Percentiles rank a stretch among this genome's conserved stretches.
Evolutionary conservation across 2,797 vertebrate genomes (phyloP).

Genomic region (Hydrophis major): DNA sequence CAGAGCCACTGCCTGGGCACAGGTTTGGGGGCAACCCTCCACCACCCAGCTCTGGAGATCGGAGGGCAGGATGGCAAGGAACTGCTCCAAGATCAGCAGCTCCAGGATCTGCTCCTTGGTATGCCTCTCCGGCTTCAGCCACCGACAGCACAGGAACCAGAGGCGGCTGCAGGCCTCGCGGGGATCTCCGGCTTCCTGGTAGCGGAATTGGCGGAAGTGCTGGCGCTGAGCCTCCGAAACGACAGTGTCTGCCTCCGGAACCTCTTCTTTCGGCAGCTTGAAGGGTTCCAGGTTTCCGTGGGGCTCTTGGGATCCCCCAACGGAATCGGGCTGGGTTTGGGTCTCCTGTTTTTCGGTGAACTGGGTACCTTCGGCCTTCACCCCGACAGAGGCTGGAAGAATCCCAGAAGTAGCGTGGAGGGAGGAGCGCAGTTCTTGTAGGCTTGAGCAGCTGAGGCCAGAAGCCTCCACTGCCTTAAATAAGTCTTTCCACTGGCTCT

Average conservation of each 20-base stretch:
- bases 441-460: rapidly evolving
- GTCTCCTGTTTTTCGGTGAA: not conserved
- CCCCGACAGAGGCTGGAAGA: not conserved
- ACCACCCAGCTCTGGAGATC: constrained; percentile 58
- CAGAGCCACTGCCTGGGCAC: constrained; percentile 52
- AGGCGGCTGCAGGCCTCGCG: constrained; percentile 48
- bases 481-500: not conserved
- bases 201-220: constrained; percentile 59
- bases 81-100: constrained; percentile 63
- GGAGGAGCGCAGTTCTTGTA: rapidly evolving
- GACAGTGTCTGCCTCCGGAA: not conserved
- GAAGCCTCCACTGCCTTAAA: not conserved
- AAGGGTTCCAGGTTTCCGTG: too few relatives aligned
- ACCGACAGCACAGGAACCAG: constrained; percentile 46
- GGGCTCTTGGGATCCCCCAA: not conserved
- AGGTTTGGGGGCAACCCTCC: constrained; percentile 45
- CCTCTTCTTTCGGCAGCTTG: not conserved
- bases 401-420: not conserved
- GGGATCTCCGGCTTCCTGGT: constrained; percentile 40
- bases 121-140: constrained; percentile 49
- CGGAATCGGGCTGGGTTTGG: not conserved
- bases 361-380: not conserved
- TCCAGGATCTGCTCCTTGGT: constrained; percentile 65
- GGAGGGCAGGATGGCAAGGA: constrained; percentile 47
- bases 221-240: constrained; percentile 19